Conservation (phyloP, 1,140 invertebrate species). For the Pseudomyrmex pallidus region DNA sequence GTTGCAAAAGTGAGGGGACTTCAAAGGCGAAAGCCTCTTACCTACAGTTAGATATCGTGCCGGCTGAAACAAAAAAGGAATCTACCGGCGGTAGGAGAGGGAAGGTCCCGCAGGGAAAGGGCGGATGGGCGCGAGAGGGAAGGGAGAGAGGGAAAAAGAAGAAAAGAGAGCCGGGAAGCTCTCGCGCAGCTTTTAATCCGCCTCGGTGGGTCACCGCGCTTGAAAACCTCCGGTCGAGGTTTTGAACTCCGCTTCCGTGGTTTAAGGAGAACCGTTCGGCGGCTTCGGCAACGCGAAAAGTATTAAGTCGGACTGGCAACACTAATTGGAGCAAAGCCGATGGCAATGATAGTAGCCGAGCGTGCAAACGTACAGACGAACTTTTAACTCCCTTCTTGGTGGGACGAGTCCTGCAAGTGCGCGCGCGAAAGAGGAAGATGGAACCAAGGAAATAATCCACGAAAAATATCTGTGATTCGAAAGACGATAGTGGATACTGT, state of each 20-base stretch:
- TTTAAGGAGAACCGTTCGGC: constrained; percentile 68
- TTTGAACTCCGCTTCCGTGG: constrained; percentile 67
- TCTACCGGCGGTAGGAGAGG: not conserved
- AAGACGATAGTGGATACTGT: not conserved
- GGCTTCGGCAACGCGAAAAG: constrained; percentile 65
- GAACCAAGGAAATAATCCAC: constrained; percentile 8
- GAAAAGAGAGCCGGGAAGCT: constrained; percentile 50
- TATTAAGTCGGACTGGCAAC: constrained; percentile 66
- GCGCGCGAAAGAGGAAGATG: not conserved
- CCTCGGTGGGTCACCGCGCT: constrained; percentile 70
- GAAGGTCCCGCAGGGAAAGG: constrained; percentile 12
- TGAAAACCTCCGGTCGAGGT: constrained; percentile 70
- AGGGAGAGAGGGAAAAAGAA: not conserved
- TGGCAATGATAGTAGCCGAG: constrained; percentile 35
- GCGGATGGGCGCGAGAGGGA: not conserved
- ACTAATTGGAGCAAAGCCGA: constrained; percentile 68
- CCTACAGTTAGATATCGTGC: constrained; percentile 71
- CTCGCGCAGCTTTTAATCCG: constrained; percentile 72
- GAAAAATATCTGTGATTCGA: constrained; percentile 21
- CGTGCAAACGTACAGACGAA: constrained; percentile 21
- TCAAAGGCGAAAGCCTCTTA: constrained; percentile 76
- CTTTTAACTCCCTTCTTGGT: constrained; percentile 34
- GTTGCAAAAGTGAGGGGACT: constrained; percentile 73
- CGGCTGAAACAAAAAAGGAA: constrained; percentile 62
- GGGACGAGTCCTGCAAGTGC: too few species aligned